Base-by-base conservation (phyloP, 2,888 invertebrate species). In the Lypha dubia region DNA sequence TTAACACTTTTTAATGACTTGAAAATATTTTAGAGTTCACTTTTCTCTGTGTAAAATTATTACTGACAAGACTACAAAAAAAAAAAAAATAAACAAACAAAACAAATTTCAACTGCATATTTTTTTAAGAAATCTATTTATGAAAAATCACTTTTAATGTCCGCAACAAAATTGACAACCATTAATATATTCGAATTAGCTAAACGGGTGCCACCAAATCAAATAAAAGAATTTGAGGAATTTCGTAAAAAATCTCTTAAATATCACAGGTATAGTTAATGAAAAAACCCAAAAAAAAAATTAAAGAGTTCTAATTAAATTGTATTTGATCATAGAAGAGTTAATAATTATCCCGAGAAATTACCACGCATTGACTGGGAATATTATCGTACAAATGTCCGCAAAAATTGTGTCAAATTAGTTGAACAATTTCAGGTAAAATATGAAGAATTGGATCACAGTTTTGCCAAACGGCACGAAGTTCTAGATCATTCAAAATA, bases 361-460 rank as follows among this genome's bases (percentile, higher is more conserved):
- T 90, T 96, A 44, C 97, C 97, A 13, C 94, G 94, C 89, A 95
- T 98, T 87, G 95, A 98, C 92, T 98, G 98, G 96, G 91, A 94
- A 0, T 91, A 92, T 71, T 98, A 98, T 93, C 96, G 95, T 90
- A 92, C 93, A 46, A 93, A 93, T 49, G 93, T 94, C 56, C 92
- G 93, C 1, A 11, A 56, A 5, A 94, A 96, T 0, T 92, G 95
- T 73, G 93, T 96, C 77, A 95, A 95, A 41, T 94, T 98, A 94
- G 97, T 98, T 0, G 96, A 96, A 44, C 94, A 94, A 63, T 98
- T 97, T 92, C 95, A 97, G 91, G 96, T 96, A 89, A 95, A 96
- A 87, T 98, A 97, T 87, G 88, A 89, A 20, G 88, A 89, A 7
- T 38, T 91, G 0, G 88, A 88, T 20, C 88, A 84, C 0, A 20